Conservation (phyloP, 2,113 vertebrate species). For the Ptyas mucosa region DNA sequence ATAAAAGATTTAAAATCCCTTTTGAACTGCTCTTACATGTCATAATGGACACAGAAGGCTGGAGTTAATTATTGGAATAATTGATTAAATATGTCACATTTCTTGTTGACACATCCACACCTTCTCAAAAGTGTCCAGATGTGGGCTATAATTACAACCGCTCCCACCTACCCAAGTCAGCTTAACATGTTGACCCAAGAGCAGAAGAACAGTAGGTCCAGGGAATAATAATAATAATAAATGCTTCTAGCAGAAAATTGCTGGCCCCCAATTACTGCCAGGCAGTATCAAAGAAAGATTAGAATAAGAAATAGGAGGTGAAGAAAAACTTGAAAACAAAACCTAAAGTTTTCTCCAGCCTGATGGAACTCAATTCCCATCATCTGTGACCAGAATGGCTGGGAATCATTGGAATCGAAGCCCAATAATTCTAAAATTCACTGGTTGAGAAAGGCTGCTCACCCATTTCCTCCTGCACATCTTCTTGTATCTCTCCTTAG, state of each 20-base stretch:
- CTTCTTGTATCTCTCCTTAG: neutral
- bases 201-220: neutral
- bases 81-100: conserved; percentile 54
- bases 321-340: neutral
- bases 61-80: conserved; percentile 51
- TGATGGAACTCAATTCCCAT: neutral
- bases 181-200: conserved; percentile 7
- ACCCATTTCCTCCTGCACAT: neutral
- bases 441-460: neutral
- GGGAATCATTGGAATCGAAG: neutral
- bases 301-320: neutral
- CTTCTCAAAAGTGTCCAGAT: conserved; percentile 56
- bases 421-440: neutral
- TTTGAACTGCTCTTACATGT: conserved; percentile 14
- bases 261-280: conserved; percentile 39
- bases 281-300: conserved; percentile 21
- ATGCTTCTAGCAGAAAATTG: conserved; percentile 45
- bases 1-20: neutral
- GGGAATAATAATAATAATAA: rapidly evolving
- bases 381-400: neutral
- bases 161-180: neutral
- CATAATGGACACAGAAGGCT: conserved; percentile 23
- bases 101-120: conserved; percentile 45
- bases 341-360: neutral
- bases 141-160: conserved; percentile 36